A percentile compares a stretch with the other conserved stretches of the same genome.
Evolutionary conservation across 2,888 invertebrate genomes (phyloP).

Genomic region (Heliconius erato): DNA sequence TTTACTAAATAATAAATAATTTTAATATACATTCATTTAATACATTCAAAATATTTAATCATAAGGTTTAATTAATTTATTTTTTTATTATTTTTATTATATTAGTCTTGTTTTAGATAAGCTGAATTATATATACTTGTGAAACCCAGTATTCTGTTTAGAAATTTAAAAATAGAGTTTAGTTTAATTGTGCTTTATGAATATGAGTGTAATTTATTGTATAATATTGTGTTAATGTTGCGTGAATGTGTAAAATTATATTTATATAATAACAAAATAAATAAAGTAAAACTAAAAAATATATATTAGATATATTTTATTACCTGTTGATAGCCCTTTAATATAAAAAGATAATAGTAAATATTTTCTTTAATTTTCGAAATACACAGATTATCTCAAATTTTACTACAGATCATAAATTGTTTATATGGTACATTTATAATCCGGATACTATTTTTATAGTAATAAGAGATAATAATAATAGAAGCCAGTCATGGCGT

Average conservation of each 20-base stretch:
- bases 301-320: not conserved
- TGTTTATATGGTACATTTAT: too few species aligned
- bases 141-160: constrained; percentile 11
- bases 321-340: not conserved
- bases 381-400: too few species aligned
- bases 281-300: constrained; percentile 35
- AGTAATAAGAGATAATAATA: too few species aligned
- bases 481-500: too few species aligned
- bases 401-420: too few species aligned
- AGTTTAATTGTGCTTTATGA: constrained; percentile 56
- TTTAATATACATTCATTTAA: not conserved
- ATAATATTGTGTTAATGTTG: constrained; percentile 74
- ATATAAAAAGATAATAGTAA: not conserved
- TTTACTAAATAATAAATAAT: not conserved
- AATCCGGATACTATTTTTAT: too few species aligned
- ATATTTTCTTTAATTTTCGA: too few species aligned
- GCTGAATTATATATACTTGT: not conserved
- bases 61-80: not conserved
- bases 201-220: constrained; percentile 75
- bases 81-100: not conserved
- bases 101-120: not conserved
- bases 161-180: constrained; percentile 44
- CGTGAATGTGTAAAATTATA: constrained; percentile 78
- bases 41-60: not conserved
- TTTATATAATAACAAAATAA: constrained; percentile 58